phyloP scores from a whole-genome alignment of 2,797 vertebrate species.

The Thamnophis elegans region DNA sequence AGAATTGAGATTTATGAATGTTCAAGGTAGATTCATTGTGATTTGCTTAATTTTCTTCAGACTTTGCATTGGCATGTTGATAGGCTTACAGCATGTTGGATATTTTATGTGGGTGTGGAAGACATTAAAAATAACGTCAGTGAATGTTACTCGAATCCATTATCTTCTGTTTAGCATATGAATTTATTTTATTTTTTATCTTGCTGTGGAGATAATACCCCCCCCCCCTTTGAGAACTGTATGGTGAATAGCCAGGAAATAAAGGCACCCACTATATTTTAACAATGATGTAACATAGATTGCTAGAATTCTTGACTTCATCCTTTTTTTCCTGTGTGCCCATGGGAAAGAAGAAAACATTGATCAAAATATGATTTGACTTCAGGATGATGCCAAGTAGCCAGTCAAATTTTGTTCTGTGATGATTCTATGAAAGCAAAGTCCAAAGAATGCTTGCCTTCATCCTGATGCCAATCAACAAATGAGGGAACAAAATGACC shows the following conservation, averaged over 20 bases:
- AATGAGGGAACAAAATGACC: background rate
- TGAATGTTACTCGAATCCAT: background rate
- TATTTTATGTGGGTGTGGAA: background rate
- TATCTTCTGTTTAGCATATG: background rate
- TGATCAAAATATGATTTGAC: background rate
- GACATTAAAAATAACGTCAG: background rate
- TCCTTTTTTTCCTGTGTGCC: background rate
- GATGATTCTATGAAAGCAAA: background rate
- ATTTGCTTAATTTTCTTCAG: background rate
- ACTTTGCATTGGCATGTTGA: background rate
- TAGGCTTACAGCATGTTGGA: background rate
- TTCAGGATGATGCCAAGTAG: background rate
- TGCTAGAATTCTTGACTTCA: background rate
- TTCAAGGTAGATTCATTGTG: background rate
- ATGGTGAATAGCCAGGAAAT: background rate
- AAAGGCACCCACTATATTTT: background rate
- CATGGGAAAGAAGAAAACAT: background rate
- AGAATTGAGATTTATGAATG: background rate
- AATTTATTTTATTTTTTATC: background rate
- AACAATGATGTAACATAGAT: background rate
- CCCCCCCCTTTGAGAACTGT: background rate
- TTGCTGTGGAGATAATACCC: background rate
- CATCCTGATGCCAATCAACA: background rate
- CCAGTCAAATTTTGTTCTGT: background rate
- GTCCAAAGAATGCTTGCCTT: background rate